These are phyloP conservation scores for Tetragonula carbonaria DNA, from an alignment of 2,888 invertebrate genomes.

Conservation along the genomic window DNA sequence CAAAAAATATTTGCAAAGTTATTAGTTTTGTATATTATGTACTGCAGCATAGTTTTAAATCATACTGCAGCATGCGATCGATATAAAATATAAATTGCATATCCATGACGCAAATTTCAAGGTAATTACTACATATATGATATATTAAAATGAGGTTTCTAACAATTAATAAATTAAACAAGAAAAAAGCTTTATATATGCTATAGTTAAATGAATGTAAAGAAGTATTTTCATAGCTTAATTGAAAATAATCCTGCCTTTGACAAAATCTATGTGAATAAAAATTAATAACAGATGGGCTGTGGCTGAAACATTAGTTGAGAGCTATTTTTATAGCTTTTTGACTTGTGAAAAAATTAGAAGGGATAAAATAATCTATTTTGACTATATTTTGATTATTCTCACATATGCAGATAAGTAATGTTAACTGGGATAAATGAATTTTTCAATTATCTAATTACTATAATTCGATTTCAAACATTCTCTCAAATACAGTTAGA, in stretches of 20 bases:
- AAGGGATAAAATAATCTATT: conserved; percentile 82
- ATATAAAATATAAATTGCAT: conserved; percentile 56
- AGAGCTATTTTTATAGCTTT: conserved; percentile 84
- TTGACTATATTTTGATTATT: conserved; percentile 82
- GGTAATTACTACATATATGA: conserved; percentile 40
- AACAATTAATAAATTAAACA: conserved; percentile 55
- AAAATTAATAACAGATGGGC: conserved; percentile 81
- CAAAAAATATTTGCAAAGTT: conserved; percentile 41
- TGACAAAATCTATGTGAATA: conserved; percentile 78
- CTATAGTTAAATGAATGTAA: conserved; percentile 75
- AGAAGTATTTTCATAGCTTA: conserved; percentile 81
- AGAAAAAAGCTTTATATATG: conserved; percentile 69
- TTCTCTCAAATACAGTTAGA: conserved; percentile 21
- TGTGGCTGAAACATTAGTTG: conserved; percentile 82
- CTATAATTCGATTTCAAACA: conserved; percentile 40
- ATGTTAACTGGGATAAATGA: conserved; percentile 57
- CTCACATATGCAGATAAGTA: conserved; percentile 70
- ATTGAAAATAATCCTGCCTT: conserved; percentile 82
- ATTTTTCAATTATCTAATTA: conserved; percentile 53
- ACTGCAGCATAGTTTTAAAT: conserved; percentile 35
- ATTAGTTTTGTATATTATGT: conserved; percentile 57
- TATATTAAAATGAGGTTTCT: conserved; percentile 56
- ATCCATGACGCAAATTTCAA: conserved; percentile 58
- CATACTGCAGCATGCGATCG: conserved; percentile 11
- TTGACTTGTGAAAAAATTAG: conserved; percentile 79